Evolutionary conservation across 2,888 invertebrate genomes (phyloP), one percentile per base, ranked within the genome.

Genomic region (Apeira syringaria): DNA sequence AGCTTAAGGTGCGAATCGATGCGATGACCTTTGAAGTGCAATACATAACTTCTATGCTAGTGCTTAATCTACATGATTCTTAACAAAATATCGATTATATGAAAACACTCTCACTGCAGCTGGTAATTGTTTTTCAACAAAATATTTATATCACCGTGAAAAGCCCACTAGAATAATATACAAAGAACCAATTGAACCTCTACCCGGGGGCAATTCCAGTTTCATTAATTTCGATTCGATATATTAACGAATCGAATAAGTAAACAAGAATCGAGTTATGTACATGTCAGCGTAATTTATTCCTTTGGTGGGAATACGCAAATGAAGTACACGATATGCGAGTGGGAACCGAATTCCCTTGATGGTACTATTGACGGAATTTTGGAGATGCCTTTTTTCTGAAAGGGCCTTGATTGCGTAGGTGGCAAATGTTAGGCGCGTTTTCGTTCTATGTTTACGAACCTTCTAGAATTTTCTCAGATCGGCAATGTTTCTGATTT

Each of bases 201-300:
- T 33, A 22, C 35, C 26, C 30, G 10, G 8, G 24, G 35, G 39
- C 30, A 35, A 40, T 39, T 46, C 32, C 28, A 24, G 30, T 8
- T 38, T 34, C 34, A 47, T 47, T 38, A 30, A 42, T 38, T 43
- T 39, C 32, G 39, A 31, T 43, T 39, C 43, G 38, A 44, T 47
- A 47, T 37, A 47, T 45, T 39, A 45, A 36, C 36, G 33, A 46
- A 35, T 32, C 46, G 36, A 47, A 38, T 44, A 45, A 46, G 39
- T 46, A 46, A 46, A 46, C 39, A 46, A 39, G 31, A 47, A 42
- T 42, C 47, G 47, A 42, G 38, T 47, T 47, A 47, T 38, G 38
- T 33, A 34, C 27, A 38, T 47, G 33, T 38, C 47, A 36, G 33
- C 33, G 37, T 35, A 47, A 47, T 47, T 47, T 47, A 42, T 47